Conservation (phyloP, 2,797 vertebrate genomes). For the Sebastes diploproa region DNA sequence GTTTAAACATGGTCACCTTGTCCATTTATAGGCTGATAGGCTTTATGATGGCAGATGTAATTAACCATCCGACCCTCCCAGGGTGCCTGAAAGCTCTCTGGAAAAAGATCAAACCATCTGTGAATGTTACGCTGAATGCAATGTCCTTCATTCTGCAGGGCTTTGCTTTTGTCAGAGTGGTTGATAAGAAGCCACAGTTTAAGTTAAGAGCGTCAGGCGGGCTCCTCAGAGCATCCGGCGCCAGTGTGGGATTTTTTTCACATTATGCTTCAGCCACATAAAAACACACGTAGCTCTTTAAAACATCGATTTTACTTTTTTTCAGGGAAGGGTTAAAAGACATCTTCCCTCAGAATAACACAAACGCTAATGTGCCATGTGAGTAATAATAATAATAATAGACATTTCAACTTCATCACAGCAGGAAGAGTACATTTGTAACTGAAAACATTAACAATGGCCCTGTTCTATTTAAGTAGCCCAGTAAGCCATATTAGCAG, state of each 20-base stretch:
- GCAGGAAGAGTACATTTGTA: not conserved
- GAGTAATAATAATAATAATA: not conserved
- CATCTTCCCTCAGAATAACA: not conserved
- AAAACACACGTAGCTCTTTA: not conserved
- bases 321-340: not conserved
- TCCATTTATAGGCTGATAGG: not conserved
- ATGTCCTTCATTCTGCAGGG: constrained; percentile 17
- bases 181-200: constrained; percentile 19
- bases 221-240: not conserved
- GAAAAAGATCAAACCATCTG: constrained; percentile 15
- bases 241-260: not conserved
- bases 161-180: constrained; percentile 18
- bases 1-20: not conserved
- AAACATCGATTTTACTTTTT: not conserved
- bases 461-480: not conserved
- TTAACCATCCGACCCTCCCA: not conserved
- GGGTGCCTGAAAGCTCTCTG: not conserved
- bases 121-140: constrained; percentile 19
- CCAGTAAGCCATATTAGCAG: not conserved
- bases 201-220: not conserved
- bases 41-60: not conserved
- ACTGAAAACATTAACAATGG: not conserved
- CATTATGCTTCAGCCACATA: not conserved
- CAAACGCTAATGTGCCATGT: not conserved
- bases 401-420: not conserved